Base-by-base conservation (phyloP, 1,140 invertebrate genomes). In the Rhopalosiphum padi region DNA sequence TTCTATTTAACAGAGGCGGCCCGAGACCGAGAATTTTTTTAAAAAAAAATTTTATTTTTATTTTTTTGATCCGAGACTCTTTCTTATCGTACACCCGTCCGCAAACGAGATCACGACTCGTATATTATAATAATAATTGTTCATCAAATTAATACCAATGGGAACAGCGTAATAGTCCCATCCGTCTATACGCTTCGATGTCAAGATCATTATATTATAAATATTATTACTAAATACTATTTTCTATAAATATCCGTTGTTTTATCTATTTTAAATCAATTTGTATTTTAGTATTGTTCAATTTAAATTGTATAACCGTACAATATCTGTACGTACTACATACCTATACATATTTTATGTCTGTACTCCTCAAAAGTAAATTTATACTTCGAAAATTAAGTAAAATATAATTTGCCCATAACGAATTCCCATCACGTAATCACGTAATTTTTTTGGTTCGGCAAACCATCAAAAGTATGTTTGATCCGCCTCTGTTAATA, bases 401-500 rank as follows among this genome's bases (percentile, higher is more conserved):
- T 77, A n/a, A 68, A 68, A 68, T n/a, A 30, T 68, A 68, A 30
- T 68, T 15, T 77, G 60, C 30, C 1, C 60, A 6, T 3, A 30
- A 77, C 30, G 25, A 60, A 25, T 2, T 77, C 60, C 30, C 60
- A 77, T n/a, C 60, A n/a, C 30, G 7, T 46, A 46, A 9, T 11
- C 9, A 3, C 11, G 21, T 23, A 23, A 21, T 77, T n/a, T 77
- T n/a, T n/a, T 18, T 77, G 60, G 55, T 60, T 8, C 23, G 25
- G 60, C 15, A n/a, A 77, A 77, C 60, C 60, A 77, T n/a, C 60
- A 18, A 77, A 77, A 77, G 60, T 77, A 30, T n/a, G 30, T 77
- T 77, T 25, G 60, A 77, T 77, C 60, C 60, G 60, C 60, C 60
- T 77, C 60, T 77, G 60, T 77, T 77, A n/a, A n/a, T 77, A 77